Base-by-base conservation (phyloP, 2,797 vertebrate species). In the Calcarius lapponicus region DNA sequence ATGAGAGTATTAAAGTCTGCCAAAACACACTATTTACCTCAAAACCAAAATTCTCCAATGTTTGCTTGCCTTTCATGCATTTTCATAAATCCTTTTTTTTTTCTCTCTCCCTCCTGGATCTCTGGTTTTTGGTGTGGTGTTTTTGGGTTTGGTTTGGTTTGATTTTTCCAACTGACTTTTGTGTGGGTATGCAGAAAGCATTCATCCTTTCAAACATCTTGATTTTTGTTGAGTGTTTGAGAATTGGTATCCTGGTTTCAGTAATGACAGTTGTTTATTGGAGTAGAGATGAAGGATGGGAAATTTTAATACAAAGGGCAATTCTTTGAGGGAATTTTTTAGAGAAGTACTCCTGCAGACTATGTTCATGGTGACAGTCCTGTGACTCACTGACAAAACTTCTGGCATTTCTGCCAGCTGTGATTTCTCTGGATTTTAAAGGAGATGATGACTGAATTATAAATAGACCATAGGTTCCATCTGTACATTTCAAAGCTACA, bases 351-450 rank as follows among this genome's bases (percentile, higher is more conserved):
- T 94, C 42, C 32, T 56, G 64, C 45, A 26, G 2, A 3, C 21
- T 45, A 7, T 80, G 32, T 78, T 78, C n/a, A 4, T 75, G 58
- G 58, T 72, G 82, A 88, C 65, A 54, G 29, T 60, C 75, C 34
- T 83, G 64, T 94, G 95, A 96, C 56, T 96, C 91, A 91, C 7
- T 86, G 76, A 64, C 26, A 85, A 92, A 90, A 73, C 88, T 82
- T 92, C 54, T 91, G 88, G 73, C 40, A 32, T 81, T 92, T 94
- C 85, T 95, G 88, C 80, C 91, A 94, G 92, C 82, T 88, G 56
- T 90, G 79, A 92, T 90, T 95, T 83, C 87, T 92, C 45, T 24
- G 80, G 76, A 60, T 79, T 93, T 91, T 86, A 73, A 86, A 90
- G 82, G 80, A 92, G 87, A 62, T 80, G 85, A 81, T 93, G 85